Evolutionary conservation across 2,888 invertebrate genomes (phyloP), one percentile per base, ranked within the genome.

Genomic region (Boloria selene): DNA sequence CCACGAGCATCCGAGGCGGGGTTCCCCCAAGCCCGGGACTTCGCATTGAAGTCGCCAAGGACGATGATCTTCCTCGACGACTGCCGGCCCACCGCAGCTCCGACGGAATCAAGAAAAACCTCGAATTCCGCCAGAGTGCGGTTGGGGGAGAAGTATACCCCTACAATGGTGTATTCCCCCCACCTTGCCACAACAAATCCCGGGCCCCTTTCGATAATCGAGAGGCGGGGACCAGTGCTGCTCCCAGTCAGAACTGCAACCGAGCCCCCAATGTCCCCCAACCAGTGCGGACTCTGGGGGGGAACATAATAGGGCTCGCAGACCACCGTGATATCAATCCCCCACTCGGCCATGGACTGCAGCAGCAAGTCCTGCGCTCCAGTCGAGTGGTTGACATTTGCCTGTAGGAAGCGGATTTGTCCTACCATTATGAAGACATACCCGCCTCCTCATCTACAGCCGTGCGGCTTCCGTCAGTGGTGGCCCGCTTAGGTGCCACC

Each of bases 331-430:
- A 54, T 5, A 13, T 47, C 49, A 2, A 62, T 13, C 2, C 10
- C 26, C 61, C 61, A 61, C 54, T 47, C 47, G 4, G 54, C 54
- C 47, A 61, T 53, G 45, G 45, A 47, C 47, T 61, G 53, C 53
- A 61, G 47, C 4, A 53, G n/a, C 4, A 61, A 26, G n/a, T 61
- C 61, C 53, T 61, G 61, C 13, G 53, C 61, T 18, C 52, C 45
- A 42, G 53, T 52, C 7, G 4, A 53, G 52, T 61, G 61, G 26
- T 61, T 61, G 7, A 45, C 6, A 13, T 61, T 61, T 7, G 38
- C 22, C 26, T 61, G 61, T 16, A 61, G 52, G 14, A 52, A 52
- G 16, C 53, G n/a, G 0, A 3, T 17, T 3, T 38, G 6, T 42
- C 3, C 6, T 1, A 10, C n/a, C 59, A 50, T 38, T 13, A 49